Base-by-base conservation (phyloP, 2,888 invertebrate genomes). In the Drosophila ochracea region DNA sequence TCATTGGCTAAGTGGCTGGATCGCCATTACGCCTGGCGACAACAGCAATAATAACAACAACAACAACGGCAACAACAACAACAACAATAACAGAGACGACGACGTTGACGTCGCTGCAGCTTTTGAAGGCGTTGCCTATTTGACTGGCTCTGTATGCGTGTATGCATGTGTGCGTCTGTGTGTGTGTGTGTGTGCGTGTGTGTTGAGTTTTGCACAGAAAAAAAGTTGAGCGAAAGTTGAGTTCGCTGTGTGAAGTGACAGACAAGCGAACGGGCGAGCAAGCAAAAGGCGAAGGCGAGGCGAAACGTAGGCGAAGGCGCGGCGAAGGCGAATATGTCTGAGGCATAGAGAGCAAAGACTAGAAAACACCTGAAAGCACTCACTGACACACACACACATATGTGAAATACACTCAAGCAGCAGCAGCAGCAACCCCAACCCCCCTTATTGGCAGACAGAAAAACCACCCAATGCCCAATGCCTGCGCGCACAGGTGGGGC, bases 71-170 rank as follows among this genome's bases (percentile, higher is more conserved):
- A 30, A 33, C 33, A 13, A 54, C 4, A 35, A 19, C 59, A 39
- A 31, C 49, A 33, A n/a, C 39, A 41, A n/a, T n/a, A n/a, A 33
- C 64, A 21, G 47, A 21, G 47, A 47, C 58, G 25, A 57, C 52
- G 43, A 41, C 68, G 47, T 47, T 75, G 59, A 66, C 67, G 59
- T 76, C 77, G 81, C 78, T 73, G 78, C 68, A 82, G 79, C 84
- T 88, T 90, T 91, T 84, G 92, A 91, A 91, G 91, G 91, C 92
- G 91, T 92, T 91, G 87, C 91, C 92, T 89, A 90, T 88, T 87
- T 80, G 78, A 47, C 66, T 77, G 70, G 13, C 66, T 39, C 13
- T 63, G 72, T 77, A 10, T 80, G 72, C 35, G 78, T 65, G 69
- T 59, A 68, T 53, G 60, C 62, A 41, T 54, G 63, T 60, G 35